These are phyloP conservation scores for Blastobasis adustella DNA, from an alignment of 2,888 invertebrate species.

Conservation along the genomic window DNA sequence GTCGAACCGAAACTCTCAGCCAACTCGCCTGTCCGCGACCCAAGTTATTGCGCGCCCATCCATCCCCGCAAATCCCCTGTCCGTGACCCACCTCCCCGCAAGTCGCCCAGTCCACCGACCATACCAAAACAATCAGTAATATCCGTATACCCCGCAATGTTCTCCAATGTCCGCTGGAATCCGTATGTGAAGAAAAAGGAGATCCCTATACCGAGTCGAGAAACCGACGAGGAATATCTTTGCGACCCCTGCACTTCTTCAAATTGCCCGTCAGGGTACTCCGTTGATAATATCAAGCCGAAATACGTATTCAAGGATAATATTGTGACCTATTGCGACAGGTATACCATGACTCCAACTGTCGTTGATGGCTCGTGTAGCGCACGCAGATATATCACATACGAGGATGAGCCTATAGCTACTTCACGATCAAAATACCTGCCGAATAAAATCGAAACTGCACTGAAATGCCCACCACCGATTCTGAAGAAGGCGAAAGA, in stretches of 20 bases:
- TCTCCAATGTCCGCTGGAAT: conserved; percentile 27
- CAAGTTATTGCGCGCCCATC: too few relatives aligned
- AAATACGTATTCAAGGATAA: conserved; percentile 26
- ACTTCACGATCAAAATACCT: conserved; percentile 12
- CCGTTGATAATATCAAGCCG: conserved; percentile 7
- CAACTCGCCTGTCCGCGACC: conserved; percentile 12
- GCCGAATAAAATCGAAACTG: not conserved
- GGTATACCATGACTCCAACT: conserved; percentile 42
- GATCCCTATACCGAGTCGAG: conserved; percentile 8
- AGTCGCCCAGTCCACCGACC: conserved; percentile 1
- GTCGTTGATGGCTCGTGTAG: conserved; percentile 37
- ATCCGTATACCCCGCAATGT: conserved; percentile 25
- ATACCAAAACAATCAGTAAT: conserved; percentile 11
- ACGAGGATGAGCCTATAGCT: conserved; percentile 19
- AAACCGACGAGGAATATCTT: too few relatives aligned
- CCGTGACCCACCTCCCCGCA: conserved; percentile 27
- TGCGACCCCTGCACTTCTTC: conserved; percentile 26
- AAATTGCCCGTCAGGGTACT: conserved; percentile 20
- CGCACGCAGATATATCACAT: conserved; percentile 9
- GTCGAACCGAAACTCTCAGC: conserved; percentile 1
- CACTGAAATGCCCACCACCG: conserved; percentile 8
- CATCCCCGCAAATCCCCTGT: conserved; percentile 15
- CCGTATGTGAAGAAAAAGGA: conserved; percentile 20
- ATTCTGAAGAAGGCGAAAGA: conserved; percentile 18
- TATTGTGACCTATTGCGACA: conserved; percentile 41